Base-by-base conservation (phyloP, 2,888 invertebrate species). In the Synergus itoensis region DNA sequence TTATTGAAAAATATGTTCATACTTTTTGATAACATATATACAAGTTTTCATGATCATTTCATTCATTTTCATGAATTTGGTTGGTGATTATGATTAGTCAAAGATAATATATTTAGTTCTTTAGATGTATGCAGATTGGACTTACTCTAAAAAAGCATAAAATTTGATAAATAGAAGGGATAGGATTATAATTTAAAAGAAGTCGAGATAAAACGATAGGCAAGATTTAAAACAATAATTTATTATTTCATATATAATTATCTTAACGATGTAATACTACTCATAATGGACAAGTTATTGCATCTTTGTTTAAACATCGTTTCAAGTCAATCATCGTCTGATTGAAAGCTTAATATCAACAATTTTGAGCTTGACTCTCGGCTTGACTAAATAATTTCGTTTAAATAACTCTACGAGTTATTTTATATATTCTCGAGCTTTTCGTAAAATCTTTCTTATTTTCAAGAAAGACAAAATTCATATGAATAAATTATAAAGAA, bases 281-380 rank as follows among this genome's bases (percentile, higher is more conserved):
- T 81, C 78, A 84, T 88, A 89, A 76, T 88, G 89, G 89, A 89
- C 89, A 88, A 83, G 86, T 89, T 89, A 88, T 89, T 89, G 88
- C 88, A 82, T 84, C 79, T 75, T 84, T 81, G 75, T 86, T 84
- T 77, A 63, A 77, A 84, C 79, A 67, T 67, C 67, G 16, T 79
- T 84, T 78, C 65, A 81, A 83, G 78, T 79, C 80, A 79, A 63
- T 79, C 69, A 84, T 73, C 77, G 79, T 83, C 83, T 85, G 67
- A 84, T 83, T 82, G 84, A 76, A 64, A 79, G 18, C 16, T 16
- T 67, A 80, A 36, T 63, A 36, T 78, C 78, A 62, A 14, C 57
- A 43, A 40, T 69, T 67, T 63, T 82, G 76, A 80, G 63, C 78
- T 81, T 16, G 41, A 75, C 57, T 67, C 57, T 82, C 67, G 77